Percentiles rank a stretch among this genome's conserved stretches.
phyloP scores from a whole-genome alignment of 2,888 invertebrate genomes.

The Emmelina monodactyla region DNA sequence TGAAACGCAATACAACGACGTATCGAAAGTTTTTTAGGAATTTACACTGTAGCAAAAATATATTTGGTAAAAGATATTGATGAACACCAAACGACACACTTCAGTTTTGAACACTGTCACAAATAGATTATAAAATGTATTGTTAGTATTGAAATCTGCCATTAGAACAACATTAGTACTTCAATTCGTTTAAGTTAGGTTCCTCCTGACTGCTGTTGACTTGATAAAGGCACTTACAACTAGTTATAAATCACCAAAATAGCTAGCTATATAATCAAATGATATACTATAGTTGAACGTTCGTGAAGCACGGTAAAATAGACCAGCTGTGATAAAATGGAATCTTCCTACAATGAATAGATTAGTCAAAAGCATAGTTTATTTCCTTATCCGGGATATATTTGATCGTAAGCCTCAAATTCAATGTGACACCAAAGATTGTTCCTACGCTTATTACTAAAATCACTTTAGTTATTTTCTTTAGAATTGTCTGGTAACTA shows the following conservation, averaged over 20 bases:
- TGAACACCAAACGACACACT: too few species aligned
- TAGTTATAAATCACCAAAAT: too few species aligned
- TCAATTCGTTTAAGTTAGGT: too few species aligned
- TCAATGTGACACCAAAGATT: background rate
- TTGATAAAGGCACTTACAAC: too few species aligned
- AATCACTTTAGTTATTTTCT: too few species aligned
- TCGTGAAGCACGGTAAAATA: background rate
- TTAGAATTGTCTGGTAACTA: too few species aligned
- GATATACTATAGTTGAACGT: background rate
- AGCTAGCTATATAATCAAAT: background rate
- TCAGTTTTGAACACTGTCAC: too few species aligned
- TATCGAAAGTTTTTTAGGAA: too few species aligned
- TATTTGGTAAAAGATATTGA: too few species aligned
- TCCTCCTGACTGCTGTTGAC: too few species aligned
- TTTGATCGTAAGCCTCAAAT: background rate
- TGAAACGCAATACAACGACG: too few species aligned
- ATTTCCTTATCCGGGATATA: background rate
- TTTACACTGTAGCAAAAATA: too few species aligned
- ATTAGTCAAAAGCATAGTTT: conserved; percentile 1
- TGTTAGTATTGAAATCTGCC: background rate
- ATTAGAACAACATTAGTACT: background rate
- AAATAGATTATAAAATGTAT: background rate
- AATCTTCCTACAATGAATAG: conserved; percentile 1
- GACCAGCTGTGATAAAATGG: background rate
- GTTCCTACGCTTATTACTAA: background rate